Conservation (phyloP, 2,797 vertebrate genomes). For the Gymnopithys bicolor region DNA sequence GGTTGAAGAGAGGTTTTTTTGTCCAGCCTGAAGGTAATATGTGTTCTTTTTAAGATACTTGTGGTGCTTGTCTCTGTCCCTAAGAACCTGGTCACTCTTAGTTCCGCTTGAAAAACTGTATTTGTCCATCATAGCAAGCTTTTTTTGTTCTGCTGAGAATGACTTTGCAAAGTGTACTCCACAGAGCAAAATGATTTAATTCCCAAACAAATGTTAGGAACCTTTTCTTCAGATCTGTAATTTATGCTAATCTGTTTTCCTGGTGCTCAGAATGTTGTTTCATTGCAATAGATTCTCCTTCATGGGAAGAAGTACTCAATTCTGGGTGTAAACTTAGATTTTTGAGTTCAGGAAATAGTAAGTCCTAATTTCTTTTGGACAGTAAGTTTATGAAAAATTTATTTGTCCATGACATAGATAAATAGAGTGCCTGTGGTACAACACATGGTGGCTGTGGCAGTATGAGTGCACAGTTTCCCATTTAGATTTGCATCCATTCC, state of each 20-base stretch:
- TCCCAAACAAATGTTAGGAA: not conserved
- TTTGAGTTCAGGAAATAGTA: not conserved
- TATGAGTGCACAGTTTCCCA: not conserved
- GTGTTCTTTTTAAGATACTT: not conserved
- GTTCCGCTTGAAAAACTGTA: not conserved
- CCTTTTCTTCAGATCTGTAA: not conserved
- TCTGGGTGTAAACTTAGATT: not conserved
- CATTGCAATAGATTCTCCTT: not conserved
- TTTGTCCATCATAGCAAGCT: not conserved
- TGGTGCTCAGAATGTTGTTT: not conserved
- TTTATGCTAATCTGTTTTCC: not conserved
- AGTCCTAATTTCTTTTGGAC: not conserved
- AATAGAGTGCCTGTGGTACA: not conserved
- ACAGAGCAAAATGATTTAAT: not conserved
- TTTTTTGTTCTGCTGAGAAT: not conserved
- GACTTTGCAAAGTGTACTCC: not conserved
- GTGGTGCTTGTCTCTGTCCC: not conserved
- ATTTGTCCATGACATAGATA: rapidly evolving
- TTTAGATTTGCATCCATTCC: not conserved
- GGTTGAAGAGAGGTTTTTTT: not conserved
- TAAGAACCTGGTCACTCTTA: not conserved
- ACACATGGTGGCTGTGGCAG: rapidly evolving
- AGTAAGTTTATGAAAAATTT: not conserved
- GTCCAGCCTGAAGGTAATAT: not conserved
- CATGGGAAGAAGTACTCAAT: not conserved